Evolutionary conservation across 2,113 vertebrate genomes (phyloP).

Genomic region (Tetraodon nigroviridis): DNA sequence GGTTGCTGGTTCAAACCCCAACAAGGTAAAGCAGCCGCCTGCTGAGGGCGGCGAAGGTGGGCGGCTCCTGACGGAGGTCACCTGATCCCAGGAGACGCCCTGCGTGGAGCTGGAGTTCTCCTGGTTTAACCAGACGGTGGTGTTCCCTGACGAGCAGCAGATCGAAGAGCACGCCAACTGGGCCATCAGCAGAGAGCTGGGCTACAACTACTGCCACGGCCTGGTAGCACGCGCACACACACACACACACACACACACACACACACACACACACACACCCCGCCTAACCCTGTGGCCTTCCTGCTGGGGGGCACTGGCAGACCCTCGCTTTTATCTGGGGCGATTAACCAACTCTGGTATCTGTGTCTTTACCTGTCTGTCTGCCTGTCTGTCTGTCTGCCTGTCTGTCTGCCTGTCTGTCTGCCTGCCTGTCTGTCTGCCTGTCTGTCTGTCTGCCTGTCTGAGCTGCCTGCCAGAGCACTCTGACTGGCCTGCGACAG

Average conservation of each 20-base stretch:
- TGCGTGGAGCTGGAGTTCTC: slow-evolving; percentile 78
- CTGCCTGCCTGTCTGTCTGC: too few species aligned
- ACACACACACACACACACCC: neutral
- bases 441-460: too few species aligned
- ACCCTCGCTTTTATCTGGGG: too few species aligned
- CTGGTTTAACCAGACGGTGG: slow-evolving; percentile 70
- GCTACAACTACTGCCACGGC: slow-evolving; percentile 70
- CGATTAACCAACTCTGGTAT: too few species aligned
- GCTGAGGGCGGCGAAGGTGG: neutral
- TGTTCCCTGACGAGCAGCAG: slow-evolving; percentile 75
- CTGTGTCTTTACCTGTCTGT: neutral
- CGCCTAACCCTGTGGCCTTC: too few species aligned
- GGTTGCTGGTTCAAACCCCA: slow-evolving; percentile 48
- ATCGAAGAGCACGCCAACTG: slow-evolving; percentile 76
- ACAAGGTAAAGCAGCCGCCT: slow-evolving; percentile 27
- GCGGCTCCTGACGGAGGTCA: neutral
- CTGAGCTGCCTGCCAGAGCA: slow-evolving; percentile 70
- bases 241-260: neutral
- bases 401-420: too few species aligned
- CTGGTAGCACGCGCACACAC: slow-evolving; percentile 40
- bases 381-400: too few species aligned
- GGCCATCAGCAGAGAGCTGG: slow-evolving; percentile 75
- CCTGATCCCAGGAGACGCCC: slow-evolving; percentile 65
- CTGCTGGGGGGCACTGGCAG: too few species aligned
- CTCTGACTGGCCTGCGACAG: slow-evolving; percentile 75